A percentile compares a stretch with the other conserved stretches of the same genome.
These are phyloP conservation scores for Drosophila paulistorum DNA, from an alignment of 1,140 invertebrate genomes.

Conservation along the genomic window DNA sequence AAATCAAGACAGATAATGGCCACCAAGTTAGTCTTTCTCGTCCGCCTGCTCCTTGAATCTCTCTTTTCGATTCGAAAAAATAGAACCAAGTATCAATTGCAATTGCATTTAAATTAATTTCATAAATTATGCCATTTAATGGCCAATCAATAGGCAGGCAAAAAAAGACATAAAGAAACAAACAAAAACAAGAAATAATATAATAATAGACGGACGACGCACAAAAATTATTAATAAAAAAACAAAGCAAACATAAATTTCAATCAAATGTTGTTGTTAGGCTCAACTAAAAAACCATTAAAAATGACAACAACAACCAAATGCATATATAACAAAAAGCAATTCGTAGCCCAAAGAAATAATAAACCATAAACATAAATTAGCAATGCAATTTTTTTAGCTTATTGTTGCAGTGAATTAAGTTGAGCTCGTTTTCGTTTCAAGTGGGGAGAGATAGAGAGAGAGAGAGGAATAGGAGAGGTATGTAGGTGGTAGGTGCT, in stretches of 20 bases:
- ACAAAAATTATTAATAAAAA: slow-evolving; percentile 37
- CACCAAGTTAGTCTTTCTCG: too few species aligned
- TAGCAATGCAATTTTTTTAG: slow-evolving; percentile 43
- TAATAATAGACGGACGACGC: slow-evolving; percentile 17
- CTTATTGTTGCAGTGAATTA: slow-evolving; percentile 31
- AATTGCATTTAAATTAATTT: slow-evolving; percentile 26
- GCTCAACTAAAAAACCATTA: slow-evolving; percentile 60
- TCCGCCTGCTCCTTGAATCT: not conserved
- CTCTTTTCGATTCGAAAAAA: slow-evolving; percentile 35
- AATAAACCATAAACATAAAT: slow-evolving; percentile 76
- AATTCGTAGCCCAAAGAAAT: slow-evolving; percentile 55
- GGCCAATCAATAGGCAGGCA: slow-evolving; percentile 1
- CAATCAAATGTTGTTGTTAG: slow-evolving; percentile 55
- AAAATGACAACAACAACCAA: slow-evolving; percentile 54
- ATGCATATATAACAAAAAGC: slow-evolving; percentile 60
- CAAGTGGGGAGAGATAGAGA: not conserved
- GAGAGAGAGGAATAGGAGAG: not conserved
- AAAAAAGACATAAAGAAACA: slow-evolving; percentile 54
- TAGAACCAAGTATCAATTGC: slow-evolving; percentile 49
- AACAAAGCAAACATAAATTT: slow-evolving; percentile 59
- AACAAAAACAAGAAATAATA: slow-evolving; percentile 40
- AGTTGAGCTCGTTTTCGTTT: slow-evolving; percentile 42
- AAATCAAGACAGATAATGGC: too few species aligned
- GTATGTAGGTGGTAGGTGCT: not conserved
- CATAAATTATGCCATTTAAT: slow-evolving; percentile 45